These are phyloP conservation scores for Willowsia nigromaculata DNA, from an alignment of 2,888 invertebrate genomes.

Conservation along the genomic window DNA sequence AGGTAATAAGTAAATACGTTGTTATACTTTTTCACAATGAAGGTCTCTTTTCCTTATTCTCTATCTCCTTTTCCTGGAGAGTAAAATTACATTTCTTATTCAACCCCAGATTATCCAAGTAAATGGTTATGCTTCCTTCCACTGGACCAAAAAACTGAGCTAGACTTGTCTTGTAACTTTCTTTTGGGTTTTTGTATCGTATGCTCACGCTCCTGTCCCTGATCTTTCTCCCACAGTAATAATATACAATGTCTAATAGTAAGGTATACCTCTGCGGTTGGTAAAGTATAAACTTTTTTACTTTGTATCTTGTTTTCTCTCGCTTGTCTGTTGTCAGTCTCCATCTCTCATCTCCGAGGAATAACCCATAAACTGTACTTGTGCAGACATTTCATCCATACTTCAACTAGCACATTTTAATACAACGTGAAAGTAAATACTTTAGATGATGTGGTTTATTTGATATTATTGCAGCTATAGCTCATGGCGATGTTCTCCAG, in stretches of 20 bases:
- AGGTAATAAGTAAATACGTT: not conserved
- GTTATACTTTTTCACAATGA: not conserved
- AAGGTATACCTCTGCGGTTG: too few relatives aligned
- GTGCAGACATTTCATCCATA: not conserved
- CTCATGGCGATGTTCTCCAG: conserved; percentile 79
- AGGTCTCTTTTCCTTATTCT: not conserved
- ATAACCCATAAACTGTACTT: not conserved
- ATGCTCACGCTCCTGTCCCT: not conserved
- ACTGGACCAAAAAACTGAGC: not conserved
- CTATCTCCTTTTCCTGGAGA: not conserved
- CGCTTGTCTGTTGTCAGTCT: not conserved
- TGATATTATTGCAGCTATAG: conserved; percentile 76
- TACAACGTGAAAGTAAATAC: conserved; percentile 12
- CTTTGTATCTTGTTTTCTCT: not conserved
- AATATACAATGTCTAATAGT: too few relatives aligned
- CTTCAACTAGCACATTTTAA: not conserved
- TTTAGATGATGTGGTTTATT: conserved; percentile 35
- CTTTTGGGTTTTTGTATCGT: not conserved
- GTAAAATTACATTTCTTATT: conserved; percentile 34
- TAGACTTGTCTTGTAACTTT: not conserved
- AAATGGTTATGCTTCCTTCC: not conserved
- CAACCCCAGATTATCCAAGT: not conserved
- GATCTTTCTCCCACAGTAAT: too few relatives aligned
- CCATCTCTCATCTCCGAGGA: not conserved
- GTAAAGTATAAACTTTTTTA: too few relatives aligned